phyloP scores from a whole-genome alignment of 2,113 vertebrate genomes.

The Cynoglossus semilaevis region DNA sequence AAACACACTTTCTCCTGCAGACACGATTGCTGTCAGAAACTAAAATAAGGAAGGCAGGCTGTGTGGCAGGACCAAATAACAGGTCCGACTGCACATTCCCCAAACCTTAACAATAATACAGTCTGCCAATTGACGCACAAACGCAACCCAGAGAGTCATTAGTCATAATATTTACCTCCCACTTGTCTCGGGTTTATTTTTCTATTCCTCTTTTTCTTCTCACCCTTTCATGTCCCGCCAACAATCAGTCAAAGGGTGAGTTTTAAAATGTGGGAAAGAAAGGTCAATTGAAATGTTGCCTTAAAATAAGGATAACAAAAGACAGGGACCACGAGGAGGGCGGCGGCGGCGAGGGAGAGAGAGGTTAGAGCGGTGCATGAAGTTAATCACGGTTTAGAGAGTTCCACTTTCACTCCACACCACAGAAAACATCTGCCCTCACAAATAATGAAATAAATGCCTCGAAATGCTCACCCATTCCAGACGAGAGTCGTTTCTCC shows the following conservation, averaged over 20 bases:
- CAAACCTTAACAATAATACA: constrained; percentile 47
- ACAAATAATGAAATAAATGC: constrained; percentile 44
- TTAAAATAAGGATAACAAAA: constrained; percentile 26
- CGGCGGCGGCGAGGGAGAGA: constrained; percentile 14
- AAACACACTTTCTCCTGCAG: neutral
- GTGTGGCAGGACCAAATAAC: constrained; percentile 52
- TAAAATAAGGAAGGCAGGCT: constrained; percentile 27
- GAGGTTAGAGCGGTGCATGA: constrained; percentile 35
- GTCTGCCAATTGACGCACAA: constrained; percentile 49
- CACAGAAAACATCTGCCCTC: constrained; percentile 32
- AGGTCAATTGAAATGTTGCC: constrained; percentile 27
- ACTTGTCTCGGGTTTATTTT: constrained; percentile 52
- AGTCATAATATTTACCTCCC: constrained; percentile 68
- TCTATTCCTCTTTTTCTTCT: constrained; percentile 24
- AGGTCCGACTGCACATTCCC: constrained; percentile 32
- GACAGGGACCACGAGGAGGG: constrained; percentile 13
- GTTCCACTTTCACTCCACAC: constrained; percentile 24
- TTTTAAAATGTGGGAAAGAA: constrained; percentile 52
- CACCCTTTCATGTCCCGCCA: constrained; percentile 42
- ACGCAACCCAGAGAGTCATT: constrained; percentile 49
- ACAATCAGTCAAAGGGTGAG: constrained; percentile 35
- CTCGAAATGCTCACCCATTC: constrained; percentile 32
- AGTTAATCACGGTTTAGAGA: constrained; percentile 24
- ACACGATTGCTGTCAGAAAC: constrained; percentile 14
- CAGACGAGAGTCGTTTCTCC: constrained; percentile 4